Evolutionary conservation across 2,888 invertebrate species (phyloP).

Genomic region (Brachyptera putata): DNA sequence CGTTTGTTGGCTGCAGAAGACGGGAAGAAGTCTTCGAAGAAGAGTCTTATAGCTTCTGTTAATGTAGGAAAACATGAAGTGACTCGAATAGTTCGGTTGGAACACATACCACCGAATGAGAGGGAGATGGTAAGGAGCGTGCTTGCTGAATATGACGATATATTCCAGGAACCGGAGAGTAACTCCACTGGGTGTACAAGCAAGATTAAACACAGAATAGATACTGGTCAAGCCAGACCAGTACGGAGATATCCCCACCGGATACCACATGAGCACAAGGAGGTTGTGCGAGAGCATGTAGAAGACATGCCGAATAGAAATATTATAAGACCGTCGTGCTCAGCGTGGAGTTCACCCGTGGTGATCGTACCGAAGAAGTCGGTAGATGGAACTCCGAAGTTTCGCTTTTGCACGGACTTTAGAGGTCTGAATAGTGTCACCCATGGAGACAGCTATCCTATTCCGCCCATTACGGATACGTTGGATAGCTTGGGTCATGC

Average conservation of each 20-base stretch:
- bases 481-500: slow-evolving; percentile 31
- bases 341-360: neutral
- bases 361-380: neutral
- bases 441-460: slow-evolving; percentile 19
- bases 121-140: neutral
- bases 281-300: neutral
- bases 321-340: neutral
- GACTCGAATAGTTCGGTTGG: too few species aligned
- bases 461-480: slow-evolving; percentile 30
- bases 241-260: neutral
- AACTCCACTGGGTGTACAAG: neutral
- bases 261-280: neutral
- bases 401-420: slow-evolving; percentile 6
- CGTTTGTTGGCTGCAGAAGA: too few species aligned
- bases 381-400: neutral
- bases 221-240: neutral
- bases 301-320: neutral
- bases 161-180: neutral
- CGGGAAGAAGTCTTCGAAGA: too few species aligned
- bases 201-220: neutral
- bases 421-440: slow-evolving; percentile 30
- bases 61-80: too few species aligned
- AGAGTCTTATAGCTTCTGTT: too few species aligned
- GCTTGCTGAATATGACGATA: neutral
- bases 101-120: neutral